Evolutionary conservation across 2,888 invertebrate genomes (phyloP), one percentile per base, ranked within the genome.

Genomic region (Aphodius granarius): DNA sequence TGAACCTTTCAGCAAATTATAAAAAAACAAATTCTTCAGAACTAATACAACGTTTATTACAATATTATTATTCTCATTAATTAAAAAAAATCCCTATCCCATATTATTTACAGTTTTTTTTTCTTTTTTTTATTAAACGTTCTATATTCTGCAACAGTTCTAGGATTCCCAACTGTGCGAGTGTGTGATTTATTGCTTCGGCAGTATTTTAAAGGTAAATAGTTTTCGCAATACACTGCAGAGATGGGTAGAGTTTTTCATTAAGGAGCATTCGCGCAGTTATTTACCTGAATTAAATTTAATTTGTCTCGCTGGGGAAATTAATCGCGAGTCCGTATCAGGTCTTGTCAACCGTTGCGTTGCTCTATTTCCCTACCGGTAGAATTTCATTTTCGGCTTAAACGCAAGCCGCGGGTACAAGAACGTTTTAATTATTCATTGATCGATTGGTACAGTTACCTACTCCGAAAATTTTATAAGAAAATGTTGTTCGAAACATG

Each of bases 201-300:
- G 43, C 43, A 43, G 43, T 43, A 43, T 43, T 43, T 43, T 43
- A 43, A 43, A 43, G 43, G 43, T 43, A 43, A 43, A 43, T 43
- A 43, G 43, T 43, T n/a, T n/a, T 43, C 43, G 43, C 43, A 13
- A 9, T 43, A 13, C 13, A 43, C 3, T 43, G 43, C 43, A 43
- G 43, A 43, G 43, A 6, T 0, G 43, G 43, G 43, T 9, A 43
- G 68, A 22, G 68, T 68, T 68, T 68, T 68, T 68, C 68, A 68
- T 68, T 68, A 68, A 21, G 22, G n/a, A 21, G 68, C 68, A 68
- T 68, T 21, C 22, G 68, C 68, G 68, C 68, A 68, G 68, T 68
- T 68, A 21, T 68, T 68, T 21, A 68, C 68, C 68, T 68, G 68
- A 68, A 68, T 68, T 68, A 68, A 68, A 68, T 68, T 68, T 68